Conservation (phyloP, 2,888 invertebrate genomes). For the Smittia sp. region DNA sequence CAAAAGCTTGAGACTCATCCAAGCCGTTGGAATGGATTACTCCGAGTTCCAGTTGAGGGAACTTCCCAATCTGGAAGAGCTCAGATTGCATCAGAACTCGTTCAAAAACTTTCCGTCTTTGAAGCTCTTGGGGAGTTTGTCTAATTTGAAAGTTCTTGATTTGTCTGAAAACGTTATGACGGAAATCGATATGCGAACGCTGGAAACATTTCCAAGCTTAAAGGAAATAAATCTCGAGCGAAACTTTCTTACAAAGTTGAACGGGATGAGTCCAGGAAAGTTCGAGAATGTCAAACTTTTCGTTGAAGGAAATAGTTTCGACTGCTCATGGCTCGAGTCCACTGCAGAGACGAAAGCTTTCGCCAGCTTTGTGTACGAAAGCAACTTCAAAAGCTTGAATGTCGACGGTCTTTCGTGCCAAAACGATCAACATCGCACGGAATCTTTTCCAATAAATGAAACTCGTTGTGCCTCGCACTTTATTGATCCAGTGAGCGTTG, state of each 20-base stretch:
- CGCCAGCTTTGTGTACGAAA: background rate
- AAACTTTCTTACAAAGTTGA: background rate
- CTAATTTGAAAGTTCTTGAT: background rate
- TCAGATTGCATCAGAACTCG: background rate
- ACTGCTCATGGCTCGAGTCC: slow-evolving; percentile 12
- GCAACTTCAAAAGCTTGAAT: background rate
- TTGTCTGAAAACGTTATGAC: background rate
- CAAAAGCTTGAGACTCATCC: background rate
- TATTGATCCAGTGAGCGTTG: background rate
- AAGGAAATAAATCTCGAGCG: background rate
- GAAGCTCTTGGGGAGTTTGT: background rate
- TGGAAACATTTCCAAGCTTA: background rate
- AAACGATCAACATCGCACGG: too few species aligned
- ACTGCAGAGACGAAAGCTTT: background rate
- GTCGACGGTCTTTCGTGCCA: background rate
- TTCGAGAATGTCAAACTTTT: background rate
- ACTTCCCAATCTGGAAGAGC: background rate
- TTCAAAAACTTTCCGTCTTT: background rate
- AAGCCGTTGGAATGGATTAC: too few species aligned
- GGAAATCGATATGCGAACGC: slow-evolving; percentile 5
- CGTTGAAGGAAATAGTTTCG: slow-evolving; percentile 24
- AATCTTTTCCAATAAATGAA: slow-evolving; percentile 3
- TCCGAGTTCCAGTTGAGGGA: slow-evolving; percentile 4
- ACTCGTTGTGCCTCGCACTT: background rate
- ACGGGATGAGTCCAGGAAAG: background rate